A percentile compares a stretch with the other conserved stretches of the same genome.
phyloP scores from a whole-genome alignment of 2,888 invertebrate species.

The Megaustenia siamemsis region DNA sequence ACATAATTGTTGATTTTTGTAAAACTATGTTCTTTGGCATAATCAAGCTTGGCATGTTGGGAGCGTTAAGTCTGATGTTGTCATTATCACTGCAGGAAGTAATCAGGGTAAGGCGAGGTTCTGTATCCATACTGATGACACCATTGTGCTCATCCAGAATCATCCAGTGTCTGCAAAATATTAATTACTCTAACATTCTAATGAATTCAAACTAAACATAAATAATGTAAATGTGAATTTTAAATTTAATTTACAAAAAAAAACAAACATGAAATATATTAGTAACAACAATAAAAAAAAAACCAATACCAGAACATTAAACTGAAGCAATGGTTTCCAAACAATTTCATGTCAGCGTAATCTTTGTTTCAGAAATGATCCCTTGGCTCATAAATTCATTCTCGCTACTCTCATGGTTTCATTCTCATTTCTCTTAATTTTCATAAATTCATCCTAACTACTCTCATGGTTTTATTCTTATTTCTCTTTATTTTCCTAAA shows the following conservation, averaged over 20 bases:
- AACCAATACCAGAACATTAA: too few species aligned
- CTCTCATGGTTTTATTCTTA: too few species aligned
- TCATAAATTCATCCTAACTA: too few species aligned
- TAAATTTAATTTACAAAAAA: not conserved
- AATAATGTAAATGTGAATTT: not conserved
- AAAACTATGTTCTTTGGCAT: conserved; percentile 57
- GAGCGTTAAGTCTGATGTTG: conserved; percentile 65
- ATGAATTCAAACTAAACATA: not conserved
- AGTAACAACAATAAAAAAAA: too few species aligned
- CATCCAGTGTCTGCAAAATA: conserved; percentile 69
- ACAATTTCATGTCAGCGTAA: too few species aligned
- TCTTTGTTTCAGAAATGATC: too few species aligned
- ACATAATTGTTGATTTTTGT: conserved; percentile 43
- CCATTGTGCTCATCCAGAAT: conserved; percentile 62
- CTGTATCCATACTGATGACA: conserved; percentile 64
- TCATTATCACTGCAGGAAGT: conserved; percentile 56
- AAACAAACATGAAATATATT: too few species aligned
- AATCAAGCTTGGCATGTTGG: conserved; percentile 64
- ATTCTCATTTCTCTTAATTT: too few species aligned
- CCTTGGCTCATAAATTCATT: too few species aligned
- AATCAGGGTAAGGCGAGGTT: conserved; percentile 68
- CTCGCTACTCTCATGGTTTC: too few species aligned
- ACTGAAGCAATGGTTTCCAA: too few species aligned
- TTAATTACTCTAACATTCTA: not conserved
- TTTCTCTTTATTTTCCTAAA: too few species aligned